Evolutionary conservation across 2,888 invertebrate genomes (phyloP), one percentile per base, ranked within the genome.

Genomic region (Vanessa cardui): DNA sequence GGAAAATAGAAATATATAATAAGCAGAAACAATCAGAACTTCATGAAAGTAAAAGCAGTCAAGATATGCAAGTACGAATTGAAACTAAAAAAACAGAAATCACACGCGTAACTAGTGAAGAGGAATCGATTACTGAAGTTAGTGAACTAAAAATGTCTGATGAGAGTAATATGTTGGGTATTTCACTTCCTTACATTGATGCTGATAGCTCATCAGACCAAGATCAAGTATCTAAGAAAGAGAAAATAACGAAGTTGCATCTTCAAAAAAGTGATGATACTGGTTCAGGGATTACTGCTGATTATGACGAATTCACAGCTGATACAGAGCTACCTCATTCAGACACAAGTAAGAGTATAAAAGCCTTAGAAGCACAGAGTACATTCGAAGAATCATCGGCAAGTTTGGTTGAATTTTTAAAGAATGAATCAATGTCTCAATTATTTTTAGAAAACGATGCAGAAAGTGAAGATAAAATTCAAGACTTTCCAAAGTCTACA

Each of bases 41-140:
- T 15, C 86, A 84, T 73, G 85, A 87, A 76, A 90, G 86, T 77
- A 89, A 79, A 75, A 89, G 87, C 76, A 85, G 74, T 72, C 89
- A 88, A 76, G 88, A 92, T 67, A 76, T 89, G n/a, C 83, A 85
- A 66, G 85, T 80, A 62, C 75, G 86, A 68, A 77, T 85, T 7
- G 74, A 78, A 49, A 89, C 91, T 33, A 91, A 88, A 66, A 92
- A 90, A 75, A 89, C 93, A 0, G 93, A 91, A 73, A 89, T 93
- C 0, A 91, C 83, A 6, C 85, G 93, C 64, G 88, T 94, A 70
- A 94, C 94, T 4, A 95, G 95, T 75, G 95, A 94, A 77, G 95
- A 96, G 77, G 96, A 96, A 77, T 95, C 95, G 7, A 85, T 95
- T 72, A 95, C 95, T 0, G 95, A 95, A 84, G 94, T 94, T 0